Conservation (phyloP, 2,888 invertebrate species). For the Neocrepidodera transversa region DNA sequence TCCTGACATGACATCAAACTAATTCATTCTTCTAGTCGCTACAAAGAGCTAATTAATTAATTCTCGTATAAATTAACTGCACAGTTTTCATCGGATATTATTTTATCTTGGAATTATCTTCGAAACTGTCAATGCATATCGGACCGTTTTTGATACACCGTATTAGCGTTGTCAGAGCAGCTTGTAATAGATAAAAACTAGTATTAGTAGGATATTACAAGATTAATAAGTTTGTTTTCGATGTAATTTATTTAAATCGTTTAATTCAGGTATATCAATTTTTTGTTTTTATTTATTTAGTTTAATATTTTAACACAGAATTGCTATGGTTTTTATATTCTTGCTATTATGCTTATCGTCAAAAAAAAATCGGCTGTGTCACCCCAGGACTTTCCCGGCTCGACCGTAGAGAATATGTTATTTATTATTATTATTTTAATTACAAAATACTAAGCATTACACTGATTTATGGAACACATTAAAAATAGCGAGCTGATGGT, state of each 20-base stretch:
- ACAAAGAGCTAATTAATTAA: slow-evolving; percentile 21
- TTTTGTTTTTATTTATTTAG: too few relatives aligned
- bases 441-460: too few relatives aligned
- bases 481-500: too few relatives aligned
- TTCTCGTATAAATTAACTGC: slow-evolving; percentile 29
- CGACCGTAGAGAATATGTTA: too few relatives aligned
- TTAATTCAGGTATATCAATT: too few relatives aligned
- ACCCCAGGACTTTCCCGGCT: too few relatives aligned
- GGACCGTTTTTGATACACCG: slow-evolving; percentile 14
- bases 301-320: too few relatives aligned
- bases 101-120: slow-evolving; percentile 37
- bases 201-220: slow-evolving; percentile 25
- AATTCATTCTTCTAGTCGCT: neutral
- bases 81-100: slow-evolving; percentile 37
- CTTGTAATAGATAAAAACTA: slow-evolving; percentile 32
- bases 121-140: slow-evolving; percentile 36
- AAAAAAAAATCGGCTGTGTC: too few relatives aligned
- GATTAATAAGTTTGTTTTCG: slow-evolving; percentile 9
- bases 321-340: too few relatives aligned
- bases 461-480: too few relatives aligned
- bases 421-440: too few relatives aligned
- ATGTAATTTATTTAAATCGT: neutral
- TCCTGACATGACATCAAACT: neutral
- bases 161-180: slow-evolving; percentile 35
- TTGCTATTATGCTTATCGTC: too few relatives aligned